Evolutionary conservation across 2,888 invertebrate genomes (phyloP).

Genomic region (Polietes domitor): DNA sequence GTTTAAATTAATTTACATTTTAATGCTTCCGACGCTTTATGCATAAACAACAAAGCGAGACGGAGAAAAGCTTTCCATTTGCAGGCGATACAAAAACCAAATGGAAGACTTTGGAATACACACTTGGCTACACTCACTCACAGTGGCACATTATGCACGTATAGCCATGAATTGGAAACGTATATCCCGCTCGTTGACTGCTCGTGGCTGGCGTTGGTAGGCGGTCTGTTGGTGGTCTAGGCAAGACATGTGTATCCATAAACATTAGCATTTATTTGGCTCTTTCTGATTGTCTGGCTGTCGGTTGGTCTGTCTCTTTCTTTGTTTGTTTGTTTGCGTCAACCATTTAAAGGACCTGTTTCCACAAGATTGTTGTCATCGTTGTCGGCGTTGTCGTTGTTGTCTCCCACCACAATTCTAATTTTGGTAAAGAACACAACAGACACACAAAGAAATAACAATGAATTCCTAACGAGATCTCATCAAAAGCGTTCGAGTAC

Average conservation of each 20-base stretch:
- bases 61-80: conserved; percentile 40
- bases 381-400: background rate
- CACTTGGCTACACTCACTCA: background rate
- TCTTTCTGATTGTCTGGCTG: background rate
- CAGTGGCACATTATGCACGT: conserved; percentile 53
- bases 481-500: conserved; percentile 60
- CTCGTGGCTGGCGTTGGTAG: conserved; percentile 30
- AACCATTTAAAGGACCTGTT: conserved; percentile 35
- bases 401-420: conserved; percentile 56
- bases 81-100: conserved; percentile 5
- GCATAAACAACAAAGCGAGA: conserved; percentile 51
- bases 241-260: conserved; percentile 52
- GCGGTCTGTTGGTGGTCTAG: conserved; percentile 43
- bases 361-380: conserved; percentile 40
- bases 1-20: conserved; percentile 67
- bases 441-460: conserved; percentile 48
- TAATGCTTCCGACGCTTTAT: conserved; percentile 60
- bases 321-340: conserved; percentile 33
- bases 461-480: conserved; percentile 66
- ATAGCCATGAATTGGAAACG: conserved; percentile 61
- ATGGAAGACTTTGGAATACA: conserved; percentile 37
- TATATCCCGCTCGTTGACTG: conserved; percentile 41
- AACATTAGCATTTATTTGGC: conserved; percentile 44
- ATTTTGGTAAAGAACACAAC: conserved; percentile 39
- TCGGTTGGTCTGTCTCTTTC: background rate